Conservation (phyloP, 2,113 vertebrate genomes). For the Pachypanchax playfairii region DNA sequence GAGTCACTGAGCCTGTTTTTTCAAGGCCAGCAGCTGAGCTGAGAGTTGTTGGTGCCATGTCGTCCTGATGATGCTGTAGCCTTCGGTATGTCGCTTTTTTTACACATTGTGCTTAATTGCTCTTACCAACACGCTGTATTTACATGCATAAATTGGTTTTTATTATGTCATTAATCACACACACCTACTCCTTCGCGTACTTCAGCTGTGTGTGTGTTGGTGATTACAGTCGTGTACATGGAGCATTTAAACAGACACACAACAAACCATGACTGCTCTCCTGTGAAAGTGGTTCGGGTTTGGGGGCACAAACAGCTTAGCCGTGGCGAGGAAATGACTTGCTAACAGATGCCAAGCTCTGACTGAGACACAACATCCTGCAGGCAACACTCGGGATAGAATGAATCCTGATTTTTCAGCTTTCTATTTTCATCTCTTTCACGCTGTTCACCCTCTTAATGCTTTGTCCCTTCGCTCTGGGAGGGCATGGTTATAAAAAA, state of each 20-base stretch:
- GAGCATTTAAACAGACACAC: constrained; percentile 17
- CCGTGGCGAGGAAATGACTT: constrained; percentile 64
- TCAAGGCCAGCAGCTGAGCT: constrained; percentile 25
- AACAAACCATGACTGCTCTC: constrained; percentile 30
- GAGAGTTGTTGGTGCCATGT: constrained; percentile 24
- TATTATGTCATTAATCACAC: constrained; percentile 4
- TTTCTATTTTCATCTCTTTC: constrained; percentile 38
- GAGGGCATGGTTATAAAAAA: constrained; percentile 14
- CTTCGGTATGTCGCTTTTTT: constrained; percentile 14
- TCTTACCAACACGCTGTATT: neutral
- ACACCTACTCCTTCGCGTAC: constrained; percentile 4
- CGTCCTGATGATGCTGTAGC: constrained; percentile 18
- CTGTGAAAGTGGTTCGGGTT: constrained; percentile 68
- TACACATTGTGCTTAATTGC: neutral
- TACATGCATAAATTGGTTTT: neutral
- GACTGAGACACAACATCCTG: constrained; percentile 70
- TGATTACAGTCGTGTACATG: constrained; percentile 1
- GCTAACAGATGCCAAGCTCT: constrained; percentile 72
- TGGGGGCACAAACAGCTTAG: constrained; percentile 69
- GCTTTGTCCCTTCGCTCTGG: constrained; percentile 47
- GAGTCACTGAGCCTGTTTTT: constrained; percentile 33
- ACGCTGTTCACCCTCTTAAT: constrained; percentile 55
- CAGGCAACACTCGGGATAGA: constrained; percentile 69
- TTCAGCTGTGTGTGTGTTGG: neutral
- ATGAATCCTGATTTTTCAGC: constrained; percentile 32